A percentile compares a stretch with the other conserved stretches of the same genome.
phyloP scores from a whole-genome alignment of 2,797 vertebrate species.

The Caiman crocodilus region DNA sequence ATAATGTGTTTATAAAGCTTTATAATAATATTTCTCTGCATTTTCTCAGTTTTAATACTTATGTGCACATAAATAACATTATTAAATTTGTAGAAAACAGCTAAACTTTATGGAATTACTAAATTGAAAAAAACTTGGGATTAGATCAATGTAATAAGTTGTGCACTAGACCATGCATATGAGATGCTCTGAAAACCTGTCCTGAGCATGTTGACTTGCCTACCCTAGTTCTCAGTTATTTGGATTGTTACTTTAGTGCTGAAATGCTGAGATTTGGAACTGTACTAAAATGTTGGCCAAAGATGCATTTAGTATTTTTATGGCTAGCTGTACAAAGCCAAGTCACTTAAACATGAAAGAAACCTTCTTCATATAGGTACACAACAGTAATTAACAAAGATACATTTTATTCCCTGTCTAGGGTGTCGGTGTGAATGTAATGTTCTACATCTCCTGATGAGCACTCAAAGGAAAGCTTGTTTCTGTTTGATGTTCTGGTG shows the following conservation, averaged over 20 bases:
- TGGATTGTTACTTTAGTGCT: background rate
- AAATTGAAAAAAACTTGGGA: background rate
- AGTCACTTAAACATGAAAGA: rapidly evolving
- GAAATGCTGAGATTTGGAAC: background rate
- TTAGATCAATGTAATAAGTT: background rate
- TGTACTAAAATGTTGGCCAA: background rate
- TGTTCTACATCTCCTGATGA: background rate
- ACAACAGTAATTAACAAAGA: background rate
- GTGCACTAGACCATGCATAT: background rate
- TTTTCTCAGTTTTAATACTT: background rate
- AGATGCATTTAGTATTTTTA: background rate
- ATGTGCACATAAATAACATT: background rate
- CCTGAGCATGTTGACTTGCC: background rate
- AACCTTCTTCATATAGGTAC: background rate
- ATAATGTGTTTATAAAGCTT: background rate
- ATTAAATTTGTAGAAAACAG: background rate
- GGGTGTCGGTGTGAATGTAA: background rate
- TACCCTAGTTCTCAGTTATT: no score
- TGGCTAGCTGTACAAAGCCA: background rate
- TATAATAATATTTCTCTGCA: background rate
- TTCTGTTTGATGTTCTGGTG: background rate
- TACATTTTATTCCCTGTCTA: background rate
- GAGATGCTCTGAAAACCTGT: background rate
- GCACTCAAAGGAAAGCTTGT: background rate
- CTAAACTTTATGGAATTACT: background rate